These are phyloP conservation scores for Saccopteryx bilineata DNA, from an alignment of 2,113 vertebrate species.

Conservation along the genomic window DNA sequence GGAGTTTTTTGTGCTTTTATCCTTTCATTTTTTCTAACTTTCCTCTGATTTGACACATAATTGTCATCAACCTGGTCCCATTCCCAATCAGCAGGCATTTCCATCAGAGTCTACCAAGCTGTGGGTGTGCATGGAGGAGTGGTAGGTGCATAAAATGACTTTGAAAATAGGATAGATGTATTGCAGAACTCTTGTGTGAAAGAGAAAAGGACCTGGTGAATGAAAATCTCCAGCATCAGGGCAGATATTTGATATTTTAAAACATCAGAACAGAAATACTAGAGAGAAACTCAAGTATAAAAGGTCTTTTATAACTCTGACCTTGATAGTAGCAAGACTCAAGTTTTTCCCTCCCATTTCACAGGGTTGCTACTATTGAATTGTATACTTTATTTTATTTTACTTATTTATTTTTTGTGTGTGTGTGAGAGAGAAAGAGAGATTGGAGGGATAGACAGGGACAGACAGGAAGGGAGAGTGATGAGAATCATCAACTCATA, in stretches of 20 bases:
- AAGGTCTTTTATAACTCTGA: conserved; percentile 52
- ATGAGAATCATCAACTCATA: too few species aligned
- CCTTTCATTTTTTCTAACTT: conserved; percentile 33
- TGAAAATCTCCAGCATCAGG: neutral
- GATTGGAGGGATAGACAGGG: too few species aligned
- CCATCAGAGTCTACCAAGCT: neutral
- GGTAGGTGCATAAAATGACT: neutral
- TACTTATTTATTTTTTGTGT: too few species aligned
- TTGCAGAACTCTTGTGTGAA: neutral
- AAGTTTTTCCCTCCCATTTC: neutral
- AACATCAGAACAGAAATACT: conserved; percentile 37
- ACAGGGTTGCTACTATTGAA: neutral
- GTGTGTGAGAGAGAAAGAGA: too few species aligned
- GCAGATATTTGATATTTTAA: conserved; percentile 1
- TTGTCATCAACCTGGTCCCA: neutral
- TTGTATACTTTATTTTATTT: neutral
- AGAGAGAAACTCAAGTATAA: neutral
- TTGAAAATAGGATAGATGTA: neutral
- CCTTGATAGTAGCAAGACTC: conserved; percentile 15
- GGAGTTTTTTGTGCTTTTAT: neutral
- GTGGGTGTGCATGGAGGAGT: neutral
- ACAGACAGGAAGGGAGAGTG: too few species aligned
- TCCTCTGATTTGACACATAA: neutral
- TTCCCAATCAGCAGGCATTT: conserved; percentile 24
- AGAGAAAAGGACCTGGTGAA: conserved; percentile 35